A percentile compares a stretch with the other conserved stretches of the same genome.
Conservation (phyloP, 2,113 vertebrate species). For the Sinocyclocheilus maitianheensis region DNA sequence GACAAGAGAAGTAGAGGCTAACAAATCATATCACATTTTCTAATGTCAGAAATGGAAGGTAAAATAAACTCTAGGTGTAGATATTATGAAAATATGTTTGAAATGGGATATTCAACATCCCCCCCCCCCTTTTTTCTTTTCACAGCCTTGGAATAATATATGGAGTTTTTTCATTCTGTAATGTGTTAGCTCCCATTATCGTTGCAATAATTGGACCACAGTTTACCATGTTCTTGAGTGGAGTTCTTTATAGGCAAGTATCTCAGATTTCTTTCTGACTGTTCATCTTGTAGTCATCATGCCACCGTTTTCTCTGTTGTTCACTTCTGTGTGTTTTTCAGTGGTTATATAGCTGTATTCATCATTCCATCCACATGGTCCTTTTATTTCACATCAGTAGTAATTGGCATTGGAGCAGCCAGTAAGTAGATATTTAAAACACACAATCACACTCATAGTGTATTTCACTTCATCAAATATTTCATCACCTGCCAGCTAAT, state of each 20-base stretch:
- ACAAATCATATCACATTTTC: neutral
- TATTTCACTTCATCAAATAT: neutral
- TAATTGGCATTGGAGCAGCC: constrained; percentile 92
- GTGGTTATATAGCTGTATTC: constrained; percentile 91
- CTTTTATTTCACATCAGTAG: constrained; percentile 93
- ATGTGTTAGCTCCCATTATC: constrained; percentile 86
- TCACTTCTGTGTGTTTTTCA: constrained; percentile 60
- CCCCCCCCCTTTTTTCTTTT: neutral
- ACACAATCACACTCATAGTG: neutral
- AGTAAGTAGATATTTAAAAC: constrained; percentile 76
- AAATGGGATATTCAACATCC: neutral
- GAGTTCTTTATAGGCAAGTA: constrained; percentile 91
- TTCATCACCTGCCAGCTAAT: neutral
- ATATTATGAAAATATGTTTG: neutral
- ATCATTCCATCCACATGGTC: constrained; percentile 89
- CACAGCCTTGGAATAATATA: constrained; percentile 95
- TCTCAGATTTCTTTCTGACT: neutral
- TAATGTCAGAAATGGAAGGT: neutral
- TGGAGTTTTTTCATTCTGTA: constrained; percentile 93
- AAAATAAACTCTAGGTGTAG: neutral
- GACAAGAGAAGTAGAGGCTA: neutral
- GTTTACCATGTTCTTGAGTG: constrained; percentile 89
- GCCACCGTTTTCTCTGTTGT: neutral
- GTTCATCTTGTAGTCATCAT: neutral
- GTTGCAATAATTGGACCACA: constrained; percentile 86